Evolutionary conservation across 2,888 invertebrate species (phyloP).

Genomic region (Pterostichus niger): DNA sequence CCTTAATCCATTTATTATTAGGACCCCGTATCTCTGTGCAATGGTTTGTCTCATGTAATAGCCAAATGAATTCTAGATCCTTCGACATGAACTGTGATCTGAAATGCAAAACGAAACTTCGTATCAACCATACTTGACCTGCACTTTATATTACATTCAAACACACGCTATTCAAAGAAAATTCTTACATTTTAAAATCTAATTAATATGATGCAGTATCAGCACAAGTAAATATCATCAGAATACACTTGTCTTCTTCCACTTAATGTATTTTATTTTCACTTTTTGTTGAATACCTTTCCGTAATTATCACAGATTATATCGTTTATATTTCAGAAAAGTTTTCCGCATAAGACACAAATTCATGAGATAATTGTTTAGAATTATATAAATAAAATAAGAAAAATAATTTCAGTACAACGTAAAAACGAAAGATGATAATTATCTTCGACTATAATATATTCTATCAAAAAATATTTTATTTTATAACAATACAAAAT

Average conservation of each 20-base stretch:
- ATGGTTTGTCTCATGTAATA: constrained; percentile 51
- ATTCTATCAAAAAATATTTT: too few relatives aligned
- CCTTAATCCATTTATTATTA: constrained; percentile 76
- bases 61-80: constrained; percentile 46
- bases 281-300: too few relatives aligned
- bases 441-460: background rate
- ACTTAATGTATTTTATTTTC: background rate
- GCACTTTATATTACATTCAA: background rate
- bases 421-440: too few relatives aligned
- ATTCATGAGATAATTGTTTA: too few relatives aligned
- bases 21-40: constrained; percentile 71
- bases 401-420: too few relatives aligned
- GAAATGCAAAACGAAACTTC: constrained; percentile 23
- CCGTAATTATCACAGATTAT: too few relatives aligned
- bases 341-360: too few relatives aligned
- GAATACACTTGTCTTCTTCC: background rate
- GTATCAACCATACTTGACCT: constrained; percentile 4
- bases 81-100: constrained; percentile 39
- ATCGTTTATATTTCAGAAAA: too few relatives aligned
- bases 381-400: too few relatives aligned
- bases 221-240: background rate
- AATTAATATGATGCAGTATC: background rate
- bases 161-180: background rate
- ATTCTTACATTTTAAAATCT: constrained; percentile 5
- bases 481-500: constrained; percentile 5